Evolutionary conservation across 2,797 vertebrate species (phyloP).

Genomic region (Anguilla megastoma): DNA sequence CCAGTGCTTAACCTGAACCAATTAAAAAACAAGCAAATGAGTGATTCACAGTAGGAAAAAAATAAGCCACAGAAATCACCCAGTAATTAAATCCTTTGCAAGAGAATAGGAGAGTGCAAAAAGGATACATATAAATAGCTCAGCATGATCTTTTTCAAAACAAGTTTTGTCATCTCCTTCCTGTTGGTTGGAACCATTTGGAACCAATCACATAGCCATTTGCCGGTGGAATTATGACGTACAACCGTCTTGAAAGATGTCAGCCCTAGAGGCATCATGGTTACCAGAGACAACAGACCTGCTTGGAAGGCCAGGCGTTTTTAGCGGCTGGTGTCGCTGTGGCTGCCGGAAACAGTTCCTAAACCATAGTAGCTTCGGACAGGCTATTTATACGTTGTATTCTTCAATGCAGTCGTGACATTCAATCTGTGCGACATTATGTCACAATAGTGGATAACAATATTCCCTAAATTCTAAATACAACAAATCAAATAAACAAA

Average conservation of each 20-base stretch:
- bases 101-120: neutral
- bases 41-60: neutral
- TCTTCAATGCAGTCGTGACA: neutral
- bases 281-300: neutral
- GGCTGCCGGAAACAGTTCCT: neutral
- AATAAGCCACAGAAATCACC: neutral
- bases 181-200: neutral
- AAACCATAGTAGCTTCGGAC: neutral
- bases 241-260: neutral
- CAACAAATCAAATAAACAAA: neutral
- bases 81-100: conserved; percentile 8
- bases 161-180: conserved; percentile 1
- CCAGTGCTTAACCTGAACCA: neutral
- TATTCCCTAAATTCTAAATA: neutral
- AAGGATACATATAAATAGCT: neutral
- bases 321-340: neutral
- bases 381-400: neutral
- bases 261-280: neutral
- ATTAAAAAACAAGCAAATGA: neutral
- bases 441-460: neutral
- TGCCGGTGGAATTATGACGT: neutral
- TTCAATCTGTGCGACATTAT: neutral
- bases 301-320: neutral
- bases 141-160: neutral
- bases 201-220: neutral